Base-by-base conservation (phyloP, 2,797 vertebrate species). In the Bucorvus abyssinicus region DNA sequence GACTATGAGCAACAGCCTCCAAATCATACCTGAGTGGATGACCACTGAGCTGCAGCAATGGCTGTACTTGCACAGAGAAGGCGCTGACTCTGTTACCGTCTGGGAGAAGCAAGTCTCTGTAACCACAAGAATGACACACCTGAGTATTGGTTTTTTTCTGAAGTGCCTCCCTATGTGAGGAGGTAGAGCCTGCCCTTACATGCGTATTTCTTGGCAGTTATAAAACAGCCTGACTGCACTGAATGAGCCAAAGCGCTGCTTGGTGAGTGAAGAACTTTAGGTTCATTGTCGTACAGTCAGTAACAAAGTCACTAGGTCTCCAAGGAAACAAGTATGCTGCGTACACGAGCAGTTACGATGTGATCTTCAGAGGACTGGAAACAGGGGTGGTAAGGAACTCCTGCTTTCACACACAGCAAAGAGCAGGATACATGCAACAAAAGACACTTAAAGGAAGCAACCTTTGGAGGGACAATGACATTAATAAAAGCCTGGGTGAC, bases 31-130 rank as follows among this genome's bases (percentile, higher is more conserved):
- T 99, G 99, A 93, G 98, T 99, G 44, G 99, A 99, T 1, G 99
- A 99, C 99, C 99, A 99, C 98, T 99, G 99, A 89, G 99, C 99
- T 57, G 99, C 99, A 95, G 99, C 99, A 71, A 99, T 99, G 76
- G 99, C 99, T 69, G 99, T 99, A 93, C 99, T 99, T 63, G 99
- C 99, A 99, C 99, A 78, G 99, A 99, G 95, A 99, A 99, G 89
- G 99, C 99, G 80, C 99, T 99, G 96, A 99, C 98, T 55, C 99
- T 98, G 97, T 99, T 99, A 57, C 99, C 99, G 4, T 99, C 99
- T 5, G 99, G 98, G 42, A 99, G 98, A 70, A 99, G 98, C 92
- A 99, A 98, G 91, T 99, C 99, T 97, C 99, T 99, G 95, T 89
- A 97, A 98, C 13, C 71, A 97, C 67, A 97, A 95, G 94, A 69